Evolutionary conservation across 2,888 invertebrate species (phyloP).

Genomic region (Dryocosmus kuriphilus): DNA sequence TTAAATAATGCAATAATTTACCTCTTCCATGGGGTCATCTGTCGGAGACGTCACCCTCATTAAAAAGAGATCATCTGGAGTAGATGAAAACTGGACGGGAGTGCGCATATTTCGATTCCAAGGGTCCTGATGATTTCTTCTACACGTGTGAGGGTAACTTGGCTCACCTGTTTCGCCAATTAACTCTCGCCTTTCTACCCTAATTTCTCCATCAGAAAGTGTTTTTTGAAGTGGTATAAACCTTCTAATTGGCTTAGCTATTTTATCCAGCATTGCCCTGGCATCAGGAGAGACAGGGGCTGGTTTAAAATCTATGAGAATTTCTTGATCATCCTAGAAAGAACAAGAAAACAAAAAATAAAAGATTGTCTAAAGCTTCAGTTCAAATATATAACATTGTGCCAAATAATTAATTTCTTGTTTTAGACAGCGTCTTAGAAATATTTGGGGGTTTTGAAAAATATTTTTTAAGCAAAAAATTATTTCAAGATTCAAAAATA

Average conservation of each 20-base stretch:
- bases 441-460: no score
- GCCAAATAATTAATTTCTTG: no score
- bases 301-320: slow-evolving; percentile 93
- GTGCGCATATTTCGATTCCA: slow-evolving; percentile 71
- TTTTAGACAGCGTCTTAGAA: no score
- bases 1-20: slow-evolving; percentile 45
- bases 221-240: slow-evolving; percentile 84
- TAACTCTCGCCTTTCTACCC: slow-evolving; percentile 78
- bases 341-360: not conserved
- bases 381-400: no score
- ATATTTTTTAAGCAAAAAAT: no score
- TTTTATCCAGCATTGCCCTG: slow-evolving; percentile 75
- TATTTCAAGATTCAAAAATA: no score
- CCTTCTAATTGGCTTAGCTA: slow-evolving; percentile 76
- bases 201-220: slow-evolving; percentile 89
- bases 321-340: slow-evolving; percentile 83
- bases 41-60: slow-evolving; percentile 69
- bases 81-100: slow-evolving; percentile 75
- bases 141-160: slow-evolving; percentile 75
- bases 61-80: slow-evolving; percentile 74
- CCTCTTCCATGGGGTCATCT: slow-evolving; percentile 74
- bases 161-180: slow-evolving; percentile 76
- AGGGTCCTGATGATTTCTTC: slow-evolving; percentile 74
- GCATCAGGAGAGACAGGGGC: slow-evolving; percentile 83
- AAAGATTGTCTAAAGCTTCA: no score